Percentiles rank a stretch among this genome's conserved stretches.
These are phyloP conservation scores for Onychomys leucogaster DNA, from an alignment of 2,797 vertebrate species.

Conservation along the genomic window DNA sequence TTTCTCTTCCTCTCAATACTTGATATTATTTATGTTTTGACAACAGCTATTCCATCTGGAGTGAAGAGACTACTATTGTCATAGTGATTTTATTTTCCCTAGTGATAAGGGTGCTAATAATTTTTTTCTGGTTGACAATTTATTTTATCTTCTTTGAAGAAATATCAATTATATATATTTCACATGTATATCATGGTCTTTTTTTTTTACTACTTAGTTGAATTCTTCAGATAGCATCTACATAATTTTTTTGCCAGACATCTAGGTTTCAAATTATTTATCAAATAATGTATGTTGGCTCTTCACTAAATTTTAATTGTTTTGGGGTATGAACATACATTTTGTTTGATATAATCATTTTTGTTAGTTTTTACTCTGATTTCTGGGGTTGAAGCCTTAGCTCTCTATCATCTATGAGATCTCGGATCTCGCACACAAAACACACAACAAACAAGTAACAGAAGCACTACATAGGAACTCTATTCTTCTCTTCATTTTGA, in stretches of 20 bases:
- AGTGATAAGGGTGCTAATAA: not conserved
- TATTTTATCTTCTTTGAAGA: not conserved
- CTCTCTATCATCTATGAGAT: not conserved
- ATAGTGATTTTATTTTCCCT: not conserved
- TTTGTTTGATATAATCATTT: not conserved
- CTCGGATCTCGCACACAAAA: not conserved
- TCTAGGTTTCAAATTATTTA: not conserved
- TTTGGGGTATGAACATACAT: too few relatives aligned
- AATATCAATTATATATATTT: not conserved
- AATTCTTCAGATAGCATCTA: not conserved
- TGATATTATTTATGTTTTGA: not conserved
- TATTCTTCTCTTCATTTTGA: not conserved
- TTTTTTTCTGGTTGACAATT: not conserved
- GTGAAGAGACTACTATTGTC: not conserved
- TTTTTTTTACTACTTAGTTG: not conserved
- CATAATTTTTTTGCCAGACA: not conserved
- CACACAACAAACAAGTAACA: not conserved
- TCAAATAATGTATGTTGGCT: not conserved
- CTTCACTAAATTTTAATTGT: not conserved
- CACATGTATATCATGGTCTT: not conserved
- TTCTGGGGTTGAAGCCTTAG: not conserved
- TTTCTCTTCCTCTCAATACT: not conserved
- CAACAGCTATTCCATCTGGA: not conserved
- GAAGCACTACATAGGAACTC: not conserved
- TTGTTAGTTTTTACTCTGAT: not conserved